A percentile compares a stretch with the other conserved stretches of the same genome.
These are phyloP conservation scores for Octomys mimax DNA, from an alignment of 2,797 vertebrate species.

Conservation along the genomic window DNA sequence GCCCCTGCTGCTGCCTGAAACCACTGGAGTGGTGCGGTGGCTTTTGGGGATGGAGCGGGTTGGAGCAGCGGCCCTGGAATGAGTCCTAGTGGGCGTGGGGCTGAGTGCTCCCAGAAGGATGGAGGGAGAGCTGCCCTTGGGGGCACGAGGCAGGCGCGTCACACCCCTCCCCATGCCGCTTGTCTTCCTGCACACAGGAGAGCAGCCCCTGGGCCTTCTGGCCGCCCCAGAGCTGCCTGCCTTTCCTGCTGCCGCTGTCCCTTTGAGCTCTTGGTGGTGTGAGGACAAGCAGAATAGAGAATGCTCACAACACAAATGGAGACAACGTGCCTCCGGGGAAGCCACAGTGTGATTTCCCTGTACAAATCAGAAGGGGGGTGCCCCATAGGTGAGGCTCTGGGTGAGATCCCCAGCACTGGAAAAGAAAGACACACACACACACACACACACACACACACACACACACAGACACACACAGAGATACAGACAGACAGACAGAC, in stretches of 20 bases:
- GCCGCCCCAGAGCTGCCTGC: background rate
- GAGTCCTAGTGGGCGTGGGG: too few relatives aligned
- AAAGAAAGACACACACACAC: background rate
- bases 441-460: too few relatives aligned
- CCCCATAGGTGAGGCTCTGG: background rate
- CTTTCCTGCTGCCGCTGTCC: background rate
- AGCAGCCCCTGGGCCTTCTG: fast-evolving
- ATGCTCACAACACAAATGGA: background rate
- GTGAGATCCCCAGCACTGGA: background rate
- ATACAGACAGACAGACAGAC: background rate
- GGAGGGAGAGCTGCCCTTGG: background rate
- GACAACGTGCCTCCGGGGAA: background rate
- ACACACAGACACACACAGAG: background rate
- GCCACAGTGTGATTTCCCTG: background rate
- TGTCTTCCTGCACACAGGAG: background rate
- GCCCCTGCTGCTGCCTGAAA: too few relatives aligned
- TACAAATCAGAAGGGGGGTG: background rate
- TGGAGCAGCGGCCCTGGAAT: background rate
- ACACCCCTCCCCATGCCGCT: background rate
- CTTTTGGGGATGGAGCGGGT: background rate
- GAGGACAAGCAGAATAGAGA: constrained; percentile 2
- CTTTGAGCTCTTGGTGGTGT: background rate
- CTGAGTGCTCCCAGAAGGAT: background rate
- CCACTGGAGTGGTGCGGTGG: background rate
- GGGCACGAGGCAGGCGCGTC: background rate